Evolutionary conservation across 2,113 vertebrate species (phyloP), one percentile per base, ranked within the genome.

Genomic region (Thryonomys swinderianus): DNA sequence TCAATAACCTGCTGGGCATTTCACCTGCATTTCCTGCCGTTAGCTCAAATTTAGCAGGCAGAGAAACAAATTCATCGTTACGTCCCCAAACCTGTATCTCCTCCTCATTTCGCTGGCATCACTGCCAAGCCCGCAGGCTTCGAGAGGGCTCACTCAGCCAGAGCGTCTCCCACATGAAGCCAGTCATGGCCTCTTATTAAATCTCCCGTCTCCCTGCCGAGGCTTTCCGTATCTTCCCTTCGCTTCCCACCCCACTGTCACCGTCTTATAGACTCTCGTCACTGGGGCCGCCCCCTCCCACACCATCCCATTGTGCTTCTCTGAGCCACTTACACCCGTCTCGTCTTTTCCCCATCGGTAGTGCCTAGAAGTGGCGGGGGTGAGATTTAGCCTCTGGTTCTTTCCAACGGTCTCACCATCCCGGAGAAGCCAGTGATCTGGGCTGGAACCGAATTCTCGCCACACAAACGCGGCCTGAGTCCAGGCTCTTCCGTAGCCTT

Each of bases 291-390:
- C 27, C 0, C 20, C 21, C 12, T 53, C n/a, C n/a, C 40, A 2
- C 3, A 0, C 1, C 0, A 2, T n/a, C 32, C 7, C 51, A 11
- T 0, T 0, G 4, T 6, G 3, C 34, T 20, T 2, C 34, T 87
- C 66, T 13, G 16, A 14, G 55, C 23, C 25, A 25, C 32, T 27
- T 37, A 10, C 10, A 17, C 14, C 37, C 11, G 32, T 25, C 20
- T 95, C 69, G 1, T n/a, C 62, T 81, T 0, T 32, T 51, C 18
- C 11, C 6, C 1, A 9, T 40, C 1, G 1, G 6, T 2, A 40
- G 59, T 57, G 21, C 25, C 55, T 45, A 27, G 55, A 66, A 51
- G 20, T 14, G 30, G 13, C 14, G 21, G 14, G 34, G 8, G 13
- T 71, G 23, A 61, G 51, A 86, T 30, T 25, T 57, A 64, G 55